A percentile compares a stretch with the other conserved stretches of the same genome.
phyloP scores from a whole-genome alignment of 1,140 invertebrate species.

The Berghia stephanieae region DNA sequence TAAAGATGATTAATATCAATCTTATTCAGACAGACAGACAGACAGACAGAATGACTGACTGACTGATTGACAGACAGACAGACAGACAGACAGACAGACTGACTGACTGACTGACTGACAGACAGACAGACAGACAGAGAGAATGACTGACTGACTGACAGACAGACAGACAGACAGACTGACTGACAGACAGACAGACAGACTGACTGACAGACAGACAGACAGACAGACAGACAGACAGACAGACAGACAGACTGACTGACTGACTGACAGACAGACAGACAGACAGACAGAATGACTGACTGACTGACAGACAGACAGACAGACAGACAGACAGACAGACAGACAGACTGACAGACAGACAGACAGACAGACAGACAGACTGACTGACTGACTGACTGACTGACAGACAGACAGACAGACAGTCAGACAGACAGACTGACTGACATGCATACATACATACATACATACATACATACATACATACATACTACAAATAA shows the following conservation, averaged over 20 bases:
- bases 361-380: conserved; percentile 27
- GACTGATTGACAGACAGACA: conserved; percentile 25
- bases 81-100: conserved; percentile 26
- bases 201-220: too few relatives aligned
- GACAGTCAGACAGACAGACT: too few relatives aligned
- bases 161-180: not conserved
- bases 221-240: not conserved
- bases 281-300: conserved; percentile 13
- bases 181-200: too few relatives aligned
- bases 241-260: conserved; percentile 14
- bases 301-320: conserved; percentile 27
- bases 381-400: not conserved
- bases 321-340: conserved; percentile 27
- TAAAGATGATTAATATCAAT: too few relatives aligned
- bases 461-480: too few relatives aligned
- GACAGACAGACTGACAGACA: conserved; percentile 19
- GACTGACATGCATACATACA: too few relatives aligned
- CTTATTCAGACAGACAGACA: conserved; percentile 21
- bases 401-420: not conserved
- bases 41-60: conserved; percentile 17
- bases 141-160: not conserved
- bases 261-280: conserved; percentile 16
- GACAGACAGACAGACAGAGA: conserved; percentile 26
- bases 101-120: conserved; percentile 14
- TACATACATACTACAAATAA: too few relatives aligned